Conservation (phyloP, 2,888 invertebrate genomes). For the Plagodis dolabraria region DNA sequence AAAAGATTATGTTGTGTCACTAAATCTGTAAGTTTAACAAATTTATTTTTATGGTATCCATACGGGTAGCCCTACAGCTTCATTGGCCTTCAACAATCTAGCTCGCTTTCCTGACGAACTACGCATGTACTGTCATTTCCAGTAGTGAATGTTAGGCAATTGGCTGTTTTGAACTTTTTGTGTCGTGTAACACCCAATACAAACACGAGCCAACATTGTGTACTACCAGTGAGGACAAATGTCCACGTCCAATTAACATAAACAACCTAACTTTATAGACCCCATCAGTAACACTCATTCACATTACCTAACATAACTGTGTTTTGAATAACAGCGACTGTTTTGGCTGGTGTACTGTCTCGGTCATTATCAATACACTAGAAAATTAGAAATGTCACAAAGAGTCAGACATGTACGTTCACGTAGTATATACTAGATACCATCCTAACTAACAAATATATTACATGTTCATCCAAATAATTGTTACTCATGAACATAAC, state of each 20-base stretch:
- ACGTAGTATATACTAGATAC: constrained; percentile 10
- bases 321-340: constrained; percentile 59
- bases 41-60: constrained; percentile 29
- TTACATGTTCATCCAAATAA: not conserved
- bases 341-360: constrained; percentile 33
- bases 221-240: constrained; percentile 50
- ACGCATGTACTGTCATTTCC: constrained; percentile 63
- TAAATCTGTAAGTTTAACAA: not conserved
- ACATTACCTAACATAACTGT: constrained; percentile 54
- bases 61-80: constrained; percentile 47
- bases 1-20: no score
- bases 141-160: constrained; percentile 65
- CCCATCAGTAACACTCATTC: constrained; percentile 67
- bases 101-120: constrained; percentile 46
- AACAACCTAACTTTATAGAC: constrained; percentile 47
- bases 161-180: constrained; percentile 66
- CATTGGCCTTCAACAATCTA: constrained; percentile 53
- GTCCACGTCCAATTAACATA: constrained; percentile 65
- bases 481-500: not conserved
- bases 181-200: constrained; percentile 48
- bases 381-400: not conserved
- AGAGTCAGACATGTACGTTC: constrained; percentile 23
- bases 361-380: constrained; percentile 7
- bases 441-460: constrained; percentile 1
- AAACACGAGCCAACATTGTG: constrained; percentile 55